Evolutionary conservation across 2,113 vertebrate genomes (phyloP).

Genomic region (Vimba vimba): DNA sequence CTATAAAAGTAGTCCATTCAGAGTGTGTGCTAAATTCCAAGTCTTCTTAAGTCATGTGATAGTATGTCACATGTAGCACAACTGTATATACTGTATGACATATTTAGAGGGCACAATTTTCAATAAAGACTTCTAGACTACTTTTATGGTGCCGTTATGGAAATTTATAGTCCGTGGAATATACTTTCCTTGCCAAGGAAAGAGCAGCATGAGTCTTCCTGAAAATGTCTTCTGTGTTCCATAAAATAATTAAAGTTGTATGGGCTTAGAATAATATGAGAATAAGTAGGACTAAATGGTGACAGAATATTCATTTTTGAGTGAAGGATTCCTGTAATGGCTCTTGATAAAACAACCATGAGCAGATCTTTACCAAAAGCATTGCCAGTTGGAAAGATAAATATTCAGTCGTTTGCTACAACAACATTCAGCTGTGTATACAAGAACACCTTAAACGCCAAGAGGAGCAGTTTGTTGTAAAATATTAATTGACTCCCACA

Average conservation of each 20-base stretch:
- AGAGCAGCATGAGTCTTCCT: too few relatives aligned
- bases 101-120: too few relatives aligned
- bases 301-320: not conserved
- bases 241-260: not conserved
- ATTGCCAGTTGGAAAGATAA: not conserved
- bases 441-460: constrained; percentile 33
- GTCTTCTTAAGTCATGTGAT: not conserved
- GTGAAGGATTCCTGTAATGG: not conserved
- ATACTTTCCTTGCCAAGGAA: too few relatives aligned
- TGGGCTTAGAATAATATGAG: not conserved
- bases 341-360: not conserved
- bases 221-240: not conserved
- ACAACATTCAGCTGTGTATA: not conserved
- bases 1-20: not conserved
- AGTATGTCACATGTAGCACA: too few relatives aligned
- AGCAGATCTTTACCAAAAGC: not conserved
- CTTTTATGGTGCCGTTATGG: too few relatives aligned
- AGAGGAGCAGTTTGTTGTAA: constrained; percentile 32
- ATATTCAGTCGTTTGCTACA: not conserved
- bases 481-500: constrained; percentile 48
- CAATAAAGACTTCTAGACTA: too few relatives aligned
- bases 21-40: not conserved
- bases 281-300: not conserved
- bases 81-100: too few relatives aligned
- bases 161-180: too few relatives aligned